Conservation (phyloP, 2,113 vertebrate species). For the Centropristis striata region DNA sequence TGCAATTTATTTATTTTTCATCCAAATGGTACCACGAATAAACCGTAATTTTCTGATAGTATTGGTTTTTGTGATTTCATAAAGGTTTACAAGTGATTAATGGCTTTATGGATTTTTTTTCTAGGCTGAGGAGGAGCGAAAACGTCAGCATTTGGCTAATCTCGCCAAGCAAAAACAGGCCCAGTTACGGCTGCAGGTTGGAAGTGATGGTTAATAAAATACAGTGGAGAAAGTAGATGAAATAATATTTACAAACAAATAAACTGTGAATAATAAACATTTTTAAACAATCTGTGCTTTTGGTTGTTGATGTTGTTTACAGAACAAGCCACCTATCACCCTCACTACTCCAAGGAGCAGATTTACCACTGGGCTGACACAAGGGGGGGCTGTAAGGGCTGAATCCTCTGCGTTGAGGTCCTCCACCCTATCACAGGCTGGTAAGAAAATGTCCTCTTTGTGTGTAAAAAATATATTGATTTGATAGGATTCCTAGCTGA, state of each 20-base stretch:
- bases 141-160: not conserved
- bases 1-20: not conserved
- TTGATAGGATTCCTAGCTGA: too few relatives aligned
- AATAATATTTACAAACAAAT: too few relatives aligned
- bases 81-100: not conserved
- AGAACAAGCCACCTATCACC: slow-evolving; percentile 15
- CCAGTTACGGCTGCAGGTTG: slow-evolving; percentile 14
- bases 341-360: slow-evolving; percentile 11
- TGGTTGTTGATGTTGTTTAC: too few relatives aligned
- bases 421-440: slow-evolving; percentile 37
- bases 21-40: not conserved
- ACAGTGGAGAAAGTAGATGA: too few relatives aligned
- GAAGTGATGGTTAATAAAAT: not conserved
- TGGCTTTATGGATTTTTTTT: not conserved
- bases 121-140: slow-evolving; percentile 54
- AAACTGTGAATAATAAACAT: too few relatives aligned
- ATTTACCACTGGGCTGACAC: not conserved
- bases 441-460: slow-evolving; percentile 14
- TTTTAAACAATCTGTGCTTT: too few relatives aligned
- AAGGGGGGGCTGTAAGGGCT: not conserved
- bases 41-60: not conserved
- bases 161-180: not conserved
- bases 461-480: not conserved
- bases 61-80: not conserved
- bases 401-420: not conserved